phyloP scores from a whole-genome alignment of 2,888 invertebrate species.

The Gortyna flavago region DNA sequence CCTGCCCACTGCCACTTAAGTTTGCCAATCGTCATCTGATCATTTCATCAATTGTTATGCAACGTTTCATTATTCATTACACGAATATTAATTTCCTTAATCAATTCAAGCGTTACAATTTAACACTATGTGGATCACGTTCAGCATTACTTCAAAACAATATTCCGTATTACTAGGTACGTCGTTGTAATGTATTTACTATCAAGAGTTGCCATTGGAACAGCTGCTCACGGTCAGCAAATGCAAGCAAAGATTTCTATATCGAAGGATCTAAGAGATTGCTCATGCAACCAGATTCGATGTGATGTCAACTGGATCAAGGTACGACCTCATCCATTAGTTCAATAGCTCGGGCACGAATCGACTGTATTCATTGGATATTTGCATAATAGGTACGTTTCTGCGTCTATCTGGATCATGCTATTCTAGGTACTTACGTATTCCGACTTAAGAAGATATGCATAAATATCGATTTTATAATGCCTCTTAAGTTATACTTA shows the following conservation, averaged over 20 bases:
- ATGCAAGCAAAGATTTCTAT: constrained; percentile 55
- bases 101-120: constrained; percentile 46
- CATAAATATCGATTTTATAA: constrained; percentile 13
- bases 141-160: constrained; percentile 9
- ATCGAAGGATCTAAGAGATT: constrained; percentile 67
- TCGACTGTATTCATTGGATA: constrained; percentile 58
- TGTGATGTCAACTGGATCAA: constrained; percentile 83
- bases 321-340: constrained; percentile 83
- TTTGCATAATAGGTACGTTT: constrained; percentile 41
- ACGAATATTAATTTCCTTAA: constrained; percentile 48
- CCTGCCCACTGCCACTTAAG: no score
- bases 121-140: constrained; percentile 26
- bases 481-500: constrained; percentile 12
- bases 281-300: constrained; percentile 73
- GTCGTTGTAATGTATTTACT: constrained; percentile 6
- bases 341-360: constrained; percentile 75
- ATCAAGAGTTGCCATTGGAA: constrained; percentile 38
- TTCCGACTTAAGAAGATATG: constrained; percentile 1
- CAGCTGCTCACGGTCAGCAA: constrained; percentile 26
- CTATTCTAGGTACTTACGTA: background rate
- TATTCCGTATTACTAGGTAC: background rate
- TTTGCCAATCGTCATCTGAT: no score
- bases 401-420: constrained; percentile 21
- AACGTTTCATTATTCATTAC: constrained; percentile 52
- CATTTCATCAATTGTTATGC: background rate